Conservation (phyloP, 2,888 invertebrate species). For the Colostygia pectinataria region DNA sequence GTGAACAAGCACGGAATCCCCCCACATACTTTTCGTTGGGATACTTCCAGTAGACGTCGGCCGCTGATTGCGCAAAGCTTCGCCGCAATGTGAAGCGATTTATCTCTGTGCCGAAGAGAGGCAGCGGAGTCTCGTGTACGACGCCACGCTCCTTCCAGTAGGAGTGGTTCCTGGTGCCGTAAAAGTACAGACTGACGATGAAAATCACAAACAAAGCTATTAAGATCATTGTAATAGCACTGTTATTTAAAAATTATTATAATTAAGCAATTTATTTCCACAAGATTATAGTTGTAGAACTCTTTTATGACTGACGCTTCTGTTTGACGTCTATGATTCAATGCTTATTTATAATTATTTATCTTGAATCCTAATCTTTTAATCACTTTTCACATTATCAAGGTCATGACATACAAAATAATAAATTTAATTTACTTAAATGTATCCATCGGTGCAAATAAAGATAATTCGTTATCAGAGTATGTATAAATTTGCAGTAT, state of each 20-base stretch:
- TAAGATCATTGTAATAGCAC: conserved; percentile 20
- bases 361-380: no score
- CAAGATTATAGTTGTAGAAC: neutral
- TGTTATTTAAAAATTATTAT: no score
- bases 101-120: conserved; percentile 55
- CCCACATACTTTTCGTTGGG: conserved; percentile 58
- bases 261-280: neutral
- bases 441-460: no score
- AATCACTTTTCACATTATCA: no score
- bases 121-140: conserved; percentile 52
- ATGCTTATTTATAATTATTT: neutral
- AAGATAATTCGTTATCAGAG: no score
- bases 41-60: conserved; percentile 53
- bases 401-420: no score
- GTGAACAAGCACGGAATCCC: conserved; percentile 48
- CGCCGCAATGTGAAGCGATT: conserved; percentile 44
- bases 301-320: neutral
- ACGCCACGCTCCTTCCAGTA: conserved; percentile 57
- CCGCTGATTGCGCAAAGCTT: conserved; percentile 47
- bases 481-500: no score
- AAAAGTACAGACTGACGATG: conserved; percentile 44
- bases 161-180: conserved; percentile 46
- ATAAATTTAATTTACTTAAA: no score
- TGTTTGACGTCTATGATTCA: neutral
- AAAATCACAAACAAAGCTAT: conserved; percentile 24